Evolutionary conservation across 2,888 invertebrate genomes (phyloP).

Genomic region (Aricia artaxerxes): DNA sequence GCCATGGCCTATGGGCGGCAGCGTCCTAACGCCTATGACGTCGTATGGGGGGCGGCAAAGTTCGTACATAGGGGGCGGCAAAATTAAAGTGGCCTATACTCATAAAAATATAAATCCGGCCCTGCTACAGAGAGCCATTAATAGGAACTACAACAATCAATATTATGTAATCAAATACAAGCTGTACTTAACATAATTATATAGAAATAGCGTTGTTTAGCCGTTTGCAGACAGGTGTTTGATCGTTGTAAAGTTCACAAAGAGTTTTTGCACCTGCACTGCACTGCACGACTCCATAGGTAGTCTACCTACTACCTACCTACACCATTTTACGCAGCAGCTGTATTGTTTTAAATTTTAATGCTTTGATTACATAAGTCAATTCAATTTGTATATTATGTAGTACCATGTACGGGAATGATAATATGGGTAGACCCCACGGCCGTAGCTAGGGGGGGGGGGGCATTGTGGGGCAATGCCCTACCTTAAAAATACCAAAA

Average conservation of each 20-base stretch:
- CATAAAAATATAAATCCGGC: no score
- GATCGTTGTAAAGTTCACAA: slow-evolving; percentile 1
- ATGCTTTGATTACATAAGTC: not conserved
- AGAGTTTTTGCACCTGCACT: slow-evolving; percentile 1
- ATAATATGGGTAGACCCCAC: no score
- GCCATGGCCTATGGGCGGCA: no score
- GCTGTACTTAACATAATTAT: not conserved
- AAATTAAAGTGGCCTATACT: no score
- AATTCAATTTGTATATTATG: not conserved
- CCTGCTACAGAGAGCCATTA: not conserved
- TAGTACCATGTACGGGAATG: no score
- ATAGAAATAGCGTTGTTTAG: slow-evolving; percentile 2
- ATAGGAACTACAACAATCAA: not conserved
- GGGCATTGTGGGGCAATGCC: no score
- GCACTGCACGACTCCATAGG: not conserved
- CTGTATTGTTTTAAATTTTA: not conserved
- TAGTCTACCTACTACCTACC: not conserved
- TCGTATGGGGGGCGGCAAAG: no score
- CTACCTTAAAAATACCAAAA: no score
- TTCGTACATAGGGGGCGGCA: no score
- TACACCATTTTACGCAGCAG: not conserved
- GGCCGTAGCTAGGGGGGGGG: no score
- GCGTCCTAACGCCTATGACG: no score
- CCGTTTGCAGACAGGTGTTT: slow-evolving; percentile 2
- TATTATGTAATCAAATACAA: not conserved